phyloP scores from a whole-genome alignment of 2,888 invertebrate genomes.

The Lasius platythorax region DNA sequence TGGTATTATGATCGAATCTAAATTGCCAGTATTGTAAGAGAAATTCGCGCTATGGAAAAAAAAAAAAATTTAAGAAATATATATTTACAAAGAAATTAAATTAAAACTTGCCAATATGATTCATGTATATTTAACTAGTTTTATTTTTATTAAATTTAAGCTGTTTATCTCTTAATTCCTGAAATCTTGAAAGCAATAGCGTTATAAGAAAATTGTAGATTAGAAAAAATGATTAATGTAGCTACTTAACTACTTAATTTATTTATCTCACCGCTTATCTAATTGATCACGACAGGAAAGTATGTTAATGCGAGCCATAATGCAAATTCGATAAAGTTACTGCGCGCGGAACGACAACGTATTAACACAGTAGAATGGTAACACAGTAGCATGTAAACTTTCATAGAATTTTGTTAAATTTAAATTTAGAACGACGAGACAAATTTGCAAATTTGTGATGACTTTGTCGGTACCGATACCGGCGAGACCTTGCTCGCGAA shows the following conservation, averaged over 20 bases:
- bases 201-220: not conserved
- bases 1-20: not conserved
- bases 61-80: not conserved
- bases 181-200: not conserved
- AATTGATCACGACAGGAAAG: conserved; percentile 9
- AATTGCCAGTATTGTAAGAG: not conserved
- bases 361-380: conserved; percentile 16
- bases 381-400: not conserved
- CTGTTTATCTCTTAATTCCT: not conserved
- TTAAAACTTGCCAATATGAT: not conserved
- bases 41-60: not conserved
- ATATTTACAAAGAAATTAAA: not conserved
- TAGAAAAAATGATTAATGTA: conserved; percentile 3
- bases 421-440: conserved; percentile 28
- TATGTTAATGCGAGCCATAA: conserved; percentile 13
- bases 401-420: conserved; percentile 30
- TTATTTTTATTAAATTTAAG: not conserved
- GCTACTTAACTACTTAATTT: not conserved
- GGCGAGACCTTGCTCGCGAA: conserved; percentile 81
- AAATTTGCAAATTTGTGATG: conserved; percentile 14
- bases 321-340: conserved; percentile 34
- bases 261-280: conserved; percentile 20
- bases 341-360: not conserved
- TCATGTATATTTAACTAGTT: not conserved
- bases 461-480: conserved; percentile 8